Conservation (phyloP, 2,113 vertebrate species). For the human (Homo sapiens) region GRCh38 chr15:55874001-55874500, state of each 20-base stretch:
- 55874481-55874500: neutral
- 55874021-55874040: slow-evolving; percentile 60
- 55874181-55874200: neutral
- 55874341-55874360: neutral
- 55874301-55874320: neutral
- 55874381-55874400: neutral
- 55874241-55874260: neutral
- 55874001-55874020: slow-evolving; percentile 92
- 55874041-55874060: neutral
- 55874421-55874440: neutral
- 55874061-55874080: neutral
- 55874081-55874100: neutral
- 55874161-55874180: neutral
- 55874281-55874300: neutral
- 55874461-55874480: neutral
- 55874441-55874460: neutral
- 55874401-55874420: neutral
- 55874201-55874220: neutral
- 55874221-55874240: neutral
- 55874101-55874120: neutral
- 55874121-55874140: neutral
- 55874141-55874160: neutral
- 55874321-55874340: neutral
- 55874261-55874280: neutral
- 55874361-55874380: neutral